Evolutionary conservation across 2,888 invertebrate species (phyloP), one percentile per base, ranked within the genome.

Genomic region (Drosophila stalkeri): DNA sequence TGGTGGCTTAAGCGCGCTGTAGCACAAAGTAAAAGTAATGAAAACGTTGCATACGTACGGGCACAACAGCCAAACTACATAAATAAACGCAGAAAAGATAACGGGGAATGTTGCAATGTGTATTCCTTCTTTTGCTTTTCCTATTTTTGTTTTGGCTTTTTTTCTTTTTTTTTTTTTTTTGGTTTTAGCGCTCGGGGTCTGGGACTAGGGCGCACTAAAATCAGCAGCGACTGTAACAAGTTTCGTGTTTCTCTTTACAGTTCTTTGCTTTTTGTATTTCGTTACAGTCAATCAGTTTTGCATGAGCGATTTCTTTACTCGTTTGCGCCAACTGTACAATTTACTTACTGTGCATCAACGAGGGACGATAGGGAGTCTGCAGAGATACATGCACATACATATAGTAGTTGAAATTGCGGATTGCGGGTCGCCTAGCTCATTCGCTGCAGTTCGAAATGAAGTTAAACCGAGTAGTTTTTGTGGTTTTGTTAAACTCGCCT

Each of bases 201-300:
- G 12, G 51, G 43, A 27, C 18, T 52, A 47, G 39, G 9, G 43
- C 62, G 59, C 78, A 64, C 84, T 81, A 81, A 89, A 85, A 85
- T 89, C 85, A 85, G 89, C 86, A 77, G 66, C 72, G 70, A 81
- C 89, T 85, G 81, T 86, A 75, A 80, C 81, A 89, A 86, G 72
- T 89, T 88, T 81, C 77, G 73, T 82, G 65, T 82, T 80, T 87
- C 80, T 75, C 77, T 81, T 86, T 86, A 80, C 86, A 86, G 79
- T 80, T 86, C 68, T 80, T 81, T 75, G 76, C 68, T 68, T 78
- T 78, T 72, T 81, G 72, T 81, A 69, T 80, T 85, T 86, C 89
- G 89, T 84, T 86, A 86, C 87, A 89, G 89, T 86, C 86, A 86
- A 86, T 86, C 86, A 86, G 86, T 86, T 89, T 85, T 89, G 86